A percentile compares a stretch with the other conserved stretches of the same genome.
phyloP scores from a whole-genome alignment of 2,113 vertebrate species.

The Melanerpes aurifrons region DNA sequence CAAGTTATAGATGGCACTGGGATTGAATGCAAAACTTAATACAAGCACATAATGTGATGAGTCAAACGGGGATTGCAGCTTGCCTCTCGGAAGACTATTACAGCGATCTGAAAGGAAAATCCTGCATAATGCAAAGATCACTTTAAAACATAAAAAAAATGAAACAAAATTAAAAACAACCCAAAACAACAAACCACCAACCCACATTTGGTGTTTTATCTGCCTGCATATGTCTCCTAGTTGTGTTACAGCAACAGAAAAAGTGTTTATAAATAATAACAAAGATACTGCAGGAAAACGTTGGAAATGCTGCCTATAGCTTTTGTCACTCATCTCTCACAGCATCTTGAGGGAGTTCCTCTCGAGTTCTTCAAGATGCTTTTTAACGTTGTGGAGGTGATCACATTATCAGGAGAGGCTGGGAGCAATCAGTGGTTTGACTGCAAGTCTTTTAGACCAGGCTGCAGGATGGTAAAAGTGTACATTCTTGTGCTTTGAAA shows the following conservation, averaged over 20 bases:
- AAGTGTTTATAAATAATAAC: slow-evolving; percentile 74
- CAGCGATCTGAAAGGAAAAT: slow-evolving; percentile 46
- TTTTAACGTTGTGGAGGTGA: not conserved
- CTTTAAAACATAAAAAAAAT: slow-evolving; percentile 42
- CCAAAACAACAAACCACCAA: not conserved
- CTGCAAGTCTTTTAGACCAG: not conserved
- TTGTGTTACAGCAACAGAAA: slow-evolving; percentile 69
- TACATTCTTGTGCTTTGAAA: not conserved
- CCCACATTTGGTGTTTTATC: slow-evolving; percentile 65
- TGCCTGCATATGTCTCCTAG: slow-evolving; percentile 56
- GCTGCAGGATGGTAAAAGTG: not conserved
- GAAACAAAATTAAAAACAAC: not conserved
- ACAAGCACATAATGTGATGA: slow-evolving; percentile 51
- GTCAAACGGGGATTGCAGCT: slow-evolving; percentile 50
- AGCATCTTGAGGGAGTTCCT: not conserved
- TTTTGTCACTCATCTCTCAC: slow-evolving; percentile 47
- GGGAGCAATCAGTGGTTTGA: not conserved
- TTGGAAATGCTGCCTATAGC: slow-evolving; percentile 23
- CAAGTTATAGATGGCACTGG: slow-evolving; percentile 60
- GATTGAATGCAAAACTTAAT: slow-evolving; percentile 65
- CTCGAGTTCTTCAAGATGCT: not conserved
- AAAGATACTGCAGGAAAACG: slow-evolving; percentile 63
- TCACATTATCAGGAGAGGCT: not conserved
- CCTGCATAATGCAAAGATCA: slow-evolving; percentile 53
- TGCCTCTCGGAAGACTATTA: not conserved